Base-by-base conservation (phyloP, 2,888 invertebrate genomes). In the Pristionchus exspectatus region DNA sequence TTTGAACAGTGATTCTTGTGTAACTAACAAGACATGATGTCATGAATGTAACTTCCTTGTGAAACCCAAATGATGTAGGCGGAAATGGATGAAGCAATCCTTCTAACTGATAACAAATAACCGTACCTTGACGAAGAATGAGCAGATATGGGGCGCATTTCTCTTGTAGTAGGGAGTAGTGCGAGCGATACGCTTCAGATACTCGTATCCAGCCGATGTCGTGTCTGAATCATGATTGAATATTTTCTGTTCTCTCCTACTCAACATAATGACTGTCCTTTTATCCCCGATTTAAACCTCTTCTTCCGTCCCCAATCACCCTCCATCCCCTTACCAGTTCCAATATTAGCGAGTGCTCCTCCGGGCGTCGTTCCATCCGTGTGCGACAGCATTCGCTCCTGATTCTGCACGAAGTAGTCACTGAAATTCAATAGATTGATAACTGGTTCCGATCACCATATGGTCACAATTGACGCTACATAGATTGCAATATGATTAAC, bases 91-190 rank as follows among this genome's bases (percentile, higher is more conserved):
- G 21, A 16, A 18, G 0, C 56, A 21, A n/a, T n/a, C 56, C 56
- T 18, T 56, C 12, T 21, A 7, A 33, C 30, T 30, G 1, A 24
- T 24, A 72, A 5, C 12, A 2, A 16, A 33, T 1, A 66, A 24
- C 0, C 27, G 27, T 30, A 89, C 89, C 96, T 98, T 98, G n/a
- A 98, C 98, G 97, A 98, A 98, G 96, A 98, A 98, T 0, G 98
- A 98, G 95, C 98, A 98, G 87, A 98, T 98, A 95, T 98, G 98
- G 0, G 98, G 98, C 93, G 98, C 96, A 95, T 98, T 98, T 89
- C 98, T 96, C 95, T 98, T 98, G 95, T 98, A 98, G 95, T 98
- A 98, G 0, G 98, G 98, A 81, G 97, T 97, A 9, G 98, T 98
- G 88, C 98, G 96, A 0, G 98, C 98, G 93, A 98, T 96, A 74